Evolutionary conservation across 2,113 vertebrate genomes (phyloP).

Genomic region (Hymenochirus boettgeri): DNA sequence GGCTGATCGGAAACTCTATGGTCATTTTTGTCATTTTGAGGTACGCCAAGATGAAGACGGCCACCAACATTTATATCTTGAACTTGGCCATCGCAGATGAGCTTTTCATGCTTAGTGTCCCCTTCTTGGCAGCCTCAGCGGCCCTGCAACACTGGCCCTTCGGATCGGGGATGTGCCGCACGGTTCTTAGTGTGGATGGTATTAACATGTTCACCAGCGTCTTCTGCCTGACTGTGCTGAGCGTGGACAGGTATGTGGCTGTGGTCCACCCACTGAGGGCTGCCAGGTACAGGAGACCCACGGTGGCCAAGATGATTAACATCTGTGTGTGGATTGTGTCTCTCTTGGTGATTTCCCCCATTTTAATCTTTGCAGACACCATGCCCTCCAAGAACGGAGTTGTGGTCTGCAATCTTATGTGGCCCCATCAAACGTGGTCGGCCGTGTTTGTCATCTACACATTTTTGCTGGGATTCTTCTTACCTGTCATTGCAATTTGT

Average conservation of each 20-base stretch:
- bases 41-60: slow-evolving; percentile 68
- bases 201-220: slow-evolving; percentile 80
- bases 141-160: slow-evolving; percentile 74
- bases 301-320: slow-evolving; percentile 66
- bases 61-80: slow-evolving; percentile 78
- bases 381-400: slow-evolving; percentile 55
- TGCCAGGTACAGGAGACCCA: slow-evolving; percentile 63
- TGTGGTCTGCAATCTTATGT: slow-evolving; percentile 68
- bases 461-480: slow-evolving; percentile 67
- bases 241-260: slow-evolving; percentile 72
- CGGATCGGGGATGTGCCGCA: slow-evolving; percentile 68
- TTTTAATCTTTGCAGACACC: slow-evolving; percentile 68
- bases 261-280: slow-evolving; percentile 72
- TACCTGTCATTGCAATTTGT: slow-evolving; percentile 68
- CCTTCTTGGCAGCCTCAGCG: slow-evolving; percentile 70
- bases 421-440: slow-evolving; percentile 71
- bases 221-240: slow-evolving; percentile 76
- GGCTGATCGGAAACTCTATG: slow-evolving; percentile 72
- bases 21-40: slow-evolving; percentile 73
- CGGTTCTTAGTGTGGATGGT: slow-evolving; percentile 75
- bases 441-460: slow-evolving; percentile 69
- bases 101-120: slow-evolving; percentile 75
- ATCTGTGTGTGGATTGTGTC: slow-evolving; percentile 67
- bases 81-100: slow-evolving; percentile 73
- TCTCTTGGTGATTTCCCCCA: slow-evolving; percentile 70